These are phyloP conservation scores for Pseudopodoces humilis DNA, from an alignment of 2,113 vertebrate genomes.

Conservation along the genomic window DNA sequence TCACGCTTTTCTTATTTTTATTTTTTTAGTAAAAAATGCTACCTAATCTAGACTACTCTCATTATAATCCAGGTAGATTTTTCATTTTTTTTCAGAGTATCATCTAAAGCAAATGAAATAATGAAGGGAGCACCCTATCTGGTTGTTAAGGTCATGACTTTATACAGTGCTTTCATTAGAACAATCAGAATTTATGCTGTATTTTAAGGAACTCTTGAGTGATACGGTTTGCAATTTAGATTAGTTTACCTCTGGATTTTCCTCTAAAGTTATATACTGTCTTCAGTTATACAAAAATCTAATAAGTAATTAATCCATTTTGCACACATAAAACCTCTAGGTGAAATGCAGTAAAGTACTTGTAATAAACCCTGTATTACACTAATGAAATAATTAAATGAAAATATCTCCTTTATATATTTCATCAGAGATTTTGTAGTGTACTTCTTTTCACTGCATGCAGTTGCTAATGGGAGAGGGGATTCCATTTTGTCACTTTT, in stretches of 20 bases:
- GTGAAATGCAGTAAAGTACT: not conserved
- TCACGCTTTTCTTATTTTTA: not conserved
- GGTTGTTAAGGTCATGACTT: not conserved
- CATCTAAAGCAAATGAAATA: not conserved
- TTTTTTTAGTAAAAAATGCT: not conserved
- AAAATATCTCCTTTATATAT: not conserved
- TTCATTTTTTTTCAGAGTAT: not conserved
- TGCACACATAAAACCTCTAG: not conserved
- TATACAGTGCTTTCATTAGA: not conserved
- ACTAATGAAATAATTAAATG: not conserved
- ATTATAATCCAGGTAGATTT: not conserved
- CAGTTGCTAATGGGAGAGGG: not conserved
- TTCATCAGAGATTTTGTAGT: not conserved
- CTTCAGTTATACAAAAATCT: not conserved
- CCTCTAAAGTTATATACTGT: not conserved
- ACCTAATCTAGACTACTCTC: not conserved
- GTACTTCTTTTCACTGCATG: not conserved
- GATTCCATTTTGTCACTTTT: not conserved
- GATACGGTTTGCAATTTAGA: not conserved
- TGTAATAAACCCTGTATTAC: not conserved
- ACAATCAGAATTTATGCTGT: not conserved
- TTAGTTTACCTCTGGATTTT: not conserved
- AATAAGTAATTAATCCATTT: constrained; percentile 5
- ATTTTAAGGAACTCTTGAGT: not conserved
- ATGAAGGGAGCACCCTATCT: not conserved